These are phyloP conservation scores for Eugnorisma glareosa DNA, from an alignment of 2,888 invertebrate species.

Conservation along the genomic window DNA sequence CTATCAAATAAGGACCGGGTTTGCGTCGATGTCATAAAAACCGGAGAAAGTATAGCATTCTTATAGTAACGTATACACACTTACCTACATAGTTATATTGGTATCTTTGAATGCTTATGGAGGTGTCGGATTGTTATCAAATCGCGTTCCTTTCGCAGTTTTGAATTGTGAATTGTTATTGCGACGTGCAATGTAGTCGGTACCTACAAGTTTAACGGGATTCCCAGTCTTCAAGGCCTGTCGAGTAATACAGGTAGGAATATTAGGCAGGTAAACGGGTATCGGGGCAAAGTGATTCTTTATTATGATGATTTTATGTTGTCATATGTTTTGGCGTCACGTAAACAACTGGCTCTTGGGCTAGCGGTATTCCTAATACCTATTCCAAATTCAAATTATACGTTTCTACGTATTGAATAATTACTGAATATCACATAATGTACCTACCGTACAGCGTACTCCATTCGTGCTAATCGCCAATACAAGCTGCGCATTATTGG, in stretches of 20 bases:
- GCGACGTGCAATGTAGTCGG: constrained; percentile 10
- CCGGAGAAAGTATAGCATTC: constrained; percentile 62
- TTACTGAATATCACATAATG: not conserved
- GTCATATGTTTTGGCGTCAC: constrained; percentile 26
- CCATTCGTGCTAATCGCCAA: constrained; percentile 38
- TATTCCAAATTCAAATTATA: constrained; percentile 17
- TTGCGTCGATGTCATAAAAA: constrained; percentile 52
- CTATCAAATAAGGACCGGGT: constrained; percentile 46
- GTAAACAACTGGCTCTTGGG: not conserved
- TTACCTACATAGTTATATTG: constrained; percentile 5
- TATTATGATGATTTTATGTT: not conserved
- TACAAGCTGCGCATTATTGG: constrained; percentile 66
- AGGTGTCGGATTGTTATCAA: constrained; percentile 22
- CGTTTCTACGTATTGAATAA: not conserved
- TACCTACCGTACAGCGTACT: not conserved
- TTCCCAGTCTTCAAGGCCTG: constrained; percentile 13
- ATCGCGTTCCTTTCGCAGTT: constrained; percentile 14
- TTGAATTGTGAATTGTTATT: constrained; percentile 21
- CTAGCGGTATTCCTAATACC: not conserved
- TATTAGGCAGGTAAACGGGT: constrained; percentile 33
- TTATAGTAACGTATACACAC: constrained; percentile 30
- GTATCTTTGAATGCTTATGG: constrained; percentile 22
- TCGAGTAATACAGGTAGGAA: constrained; percentile 31
- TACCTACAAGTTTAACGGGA: constrained; percentile 19
- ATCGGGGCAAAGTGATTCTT: not conserved